phyloP scores from a whole-genome alignment of 2,113 vertebrate species.

The Podarcis cretensis region DNA sequence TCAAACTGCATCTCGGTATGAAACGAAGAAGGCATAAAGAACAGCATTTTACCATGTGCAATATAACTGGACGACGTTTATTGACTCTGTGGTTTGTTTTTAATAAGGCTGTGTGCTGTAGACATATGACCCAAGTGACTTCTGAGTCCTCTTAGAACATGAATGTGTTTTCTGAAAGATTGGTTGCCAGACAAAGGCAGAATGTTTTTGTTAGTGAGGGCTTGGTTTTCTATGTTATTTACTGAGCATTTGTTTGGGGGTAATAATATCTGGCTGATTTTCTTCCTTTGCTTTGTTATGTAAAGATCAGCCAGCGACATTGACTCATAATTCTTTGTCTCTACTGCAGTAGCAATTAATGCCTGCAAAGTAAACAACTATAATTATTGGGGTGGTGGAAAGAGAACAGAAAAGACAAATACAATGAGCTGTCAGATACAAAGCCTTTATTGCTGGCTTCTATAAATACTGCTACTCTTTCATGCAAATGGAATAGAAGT shows the following conservation, averaged over 20 bases:
- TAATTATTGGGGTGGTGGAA: not conserved
- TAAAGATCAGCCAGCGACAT: not conserved
- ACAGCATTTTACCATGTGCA: not conserved
- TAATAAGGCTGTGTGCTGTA: not conserved
- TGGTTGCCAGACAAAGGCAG: not conserved
- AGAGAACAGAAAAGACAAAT: constrained; percentile 30
- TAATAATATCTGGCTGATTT: not conserved
- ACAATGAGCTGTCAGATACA: constrained; percentile 7
- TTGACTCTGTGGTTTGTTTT: not conserved
- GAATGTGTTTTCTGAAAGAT: not conserved
- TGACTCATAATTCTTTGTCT: not conserved
- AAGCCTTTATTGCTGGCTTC: not conserved
- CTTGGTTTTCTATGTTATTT: not conserved
- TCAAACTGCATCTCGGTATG: not conserved
- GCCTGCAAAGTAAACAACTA: constrained; percentile 12
- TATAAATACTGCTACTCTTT: constrained; percentile 14
- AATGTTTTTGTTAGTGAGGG: not conserved
- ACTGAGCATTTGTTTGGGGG: not conserved
- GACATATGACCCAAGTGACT: not conserved
- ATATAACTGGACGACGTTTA: not conserved
- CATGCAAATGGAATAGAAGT: not conserved
- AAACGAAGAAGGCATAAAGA: not conserved
- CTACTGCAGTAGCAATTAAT: constrained; percentile 16
- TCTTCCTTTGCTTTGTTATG: not conserved
- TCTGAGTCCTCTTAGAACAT: not conserved